phyloP scores from a whole-genome alignment of 2,797 vertebrate species.

The Alectoris magna region DNA sequence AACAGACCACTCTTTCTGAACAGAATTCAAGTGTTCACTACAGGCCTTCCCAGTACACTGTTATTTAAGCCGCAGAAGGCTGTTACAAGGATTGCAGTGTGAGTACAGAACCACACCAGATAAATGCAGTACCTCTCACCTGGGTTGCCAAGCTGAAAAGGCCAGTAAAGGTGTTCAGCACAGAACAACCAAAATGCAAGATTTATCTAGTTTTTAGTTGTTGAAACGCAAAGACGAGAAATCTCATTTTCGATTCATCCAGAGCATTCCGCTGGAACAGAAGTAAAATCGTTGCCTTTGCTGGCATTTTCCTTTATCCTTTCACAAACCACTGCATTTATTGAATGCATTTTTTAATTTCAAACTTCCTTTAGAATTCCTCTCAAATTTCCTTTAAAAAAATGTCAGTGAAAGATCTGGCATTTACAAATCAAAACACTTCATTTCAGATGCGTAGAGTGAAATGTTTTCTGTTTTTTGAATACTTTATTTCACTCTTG shows the following conservation, averaged over 20 bases:
- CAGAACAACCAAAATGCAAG: background rate
- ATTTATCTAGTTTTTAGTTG: background rate
- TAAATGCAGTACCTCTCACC: background rate
- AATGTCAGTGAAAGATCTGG: conserved; percentile 20
- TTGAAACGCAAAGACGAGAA: background rate
- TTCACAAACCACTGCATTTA: background rate
- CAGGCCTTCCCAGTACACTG: background rate
- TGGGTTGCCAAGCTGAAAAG: fast-evolving
- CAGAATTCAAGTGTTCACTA: background rate
- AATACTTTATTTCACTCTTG: background rate
- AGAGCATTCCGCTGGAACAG: background rate
- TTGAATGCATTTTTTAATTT: background rate
- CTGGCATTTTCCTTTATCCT: background rate
- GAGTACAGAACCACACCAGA: background rate
- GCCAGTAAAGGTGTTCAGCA: background rate
- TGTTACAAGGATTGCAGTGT: background rate
- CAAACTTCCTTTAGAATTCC: background rate
- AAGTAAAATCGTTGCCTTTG: background rate
- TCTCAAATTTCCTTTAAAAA: conserved; percentile 13
- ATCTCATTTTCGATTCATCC: background rate
- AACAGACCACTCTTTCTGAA: background rate
- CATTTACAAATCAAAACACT: conserved; percentile 51
- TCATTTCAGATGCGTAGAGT: conserved; percentile 9
- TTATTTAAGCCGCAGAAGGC: background rate
- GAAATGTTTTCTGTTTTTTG: background rate